A percentile compares a stretch with the other conserved stretches of the same genome.
phyloP scores from a whole-genome alignment of 2,113 vertebrate species.

The Raja brachyura region DNA sequence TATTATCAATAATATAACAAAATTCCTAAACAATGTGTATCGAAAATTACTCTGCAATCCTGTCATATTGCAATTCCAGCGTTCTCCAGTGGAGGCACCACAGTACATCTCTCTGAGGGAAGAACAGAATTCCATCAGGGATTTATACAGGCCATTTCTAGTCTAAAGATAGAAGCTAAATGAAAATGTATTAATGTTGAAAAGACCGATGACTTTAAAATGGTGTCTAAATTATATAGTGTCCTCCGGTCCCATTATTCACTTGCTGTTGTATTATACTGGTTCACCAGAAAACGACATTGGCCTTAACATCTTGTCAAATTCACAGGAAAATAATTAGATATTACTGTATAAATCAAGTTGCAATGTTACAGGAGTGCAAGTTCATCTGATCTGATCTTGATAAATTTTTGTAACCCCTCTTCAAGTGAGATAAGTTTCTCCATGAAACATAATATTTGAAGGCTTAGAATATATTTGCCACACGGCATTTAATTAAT shows the following conservation, averaged over 20 bases:
- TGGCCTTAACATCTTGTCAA: background rate
- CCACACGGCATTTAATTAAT: background rate
- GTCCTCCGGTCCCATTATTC: background rate
- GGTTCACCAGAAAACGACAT: background rate
- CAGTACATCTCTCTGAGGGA: background rate
- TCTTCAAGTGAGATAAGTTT: background rate
- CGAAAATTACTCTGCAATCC: background rate
- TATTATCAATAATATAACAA: background rate
- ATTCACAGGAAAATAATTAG: background rate
- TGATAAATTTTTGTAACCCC: background rate
- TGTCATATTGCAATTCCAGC: background rate
- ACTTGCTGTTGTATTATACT: background rate
- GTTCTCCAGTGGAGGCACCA: background rate
- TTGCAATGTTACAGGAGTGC: background rate
- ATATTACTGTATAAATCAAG: background rate
- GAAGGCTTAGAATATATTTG: background rate
- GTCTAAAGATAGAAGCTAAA: background rate
- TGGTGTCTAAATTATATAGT: background rate
- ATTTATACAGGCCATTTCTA: background rate
- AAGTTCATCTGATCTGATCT: background rate
- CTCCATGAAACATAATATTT: background rate
- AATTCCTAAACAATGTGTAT: background rate
- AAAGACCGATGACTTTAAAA: background rate
- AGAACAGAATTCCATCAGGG: background rate
- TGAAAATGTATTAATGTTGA: background rate